Base-by-base conservation (phyloP, 2,113 vertebrate species). In the Mesoclemmys tuberculata region DNA sequence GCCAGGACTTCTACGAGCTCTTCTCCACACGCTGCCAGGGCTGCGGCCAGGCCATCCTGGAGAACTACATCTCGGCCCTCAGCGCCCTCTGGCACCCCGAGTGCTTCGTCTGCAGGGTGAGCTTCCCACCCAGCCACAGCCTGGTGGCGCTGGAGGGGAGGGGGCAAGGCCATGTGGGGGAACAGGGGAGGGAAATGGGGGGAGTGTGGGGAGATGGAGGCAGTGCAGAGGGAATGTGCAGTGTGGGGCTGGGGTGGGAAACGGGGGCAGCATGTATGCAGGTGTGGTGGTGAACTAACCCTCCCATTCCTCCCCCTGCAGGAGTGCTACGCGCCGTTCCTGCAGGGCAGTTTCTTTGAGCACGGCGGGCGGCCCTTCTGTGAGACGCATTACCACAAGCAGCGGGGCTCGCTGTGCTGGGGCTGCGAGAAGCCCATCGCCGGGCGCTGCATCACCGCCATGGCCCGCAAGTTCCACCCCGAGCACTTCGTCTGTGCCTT, bases 51-150 rank as follows among this genome's bases (percentile, higher is more conserved):
- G 98, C 99, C 75, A 99, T 99, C 82, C 97, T 99, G 98, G 99
- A 99, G 96, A 99, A 99, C 97, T 99, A 99, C 98, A 99, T 99
- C 97, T 99, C 99, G 2, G 99, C 99, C 5, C 99, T 99, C 49
- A 99, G 98, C 85, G 98, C 98, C 2, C 98, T 99, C 75, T 99
- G 99, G 99, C 99, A 99, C 95, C 99, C 99, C 0, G 99, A 99
- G 95, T 99, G 99, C 80, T 98, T 98, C 87, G 98, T 98, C 44
- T 98, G 98, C 93, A 83, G 97, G 96, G 98, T 98, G 77, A 90
- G 95, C 31, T 44, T 16, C 10, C 13, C 38, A 1, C 10, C 48
- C 35, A 14, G 21, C 44, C 44, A 26, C 22, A 14, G 24, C 12
- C 13, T 38, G 27, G 68, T 3, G 35, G 19, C 6, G 68, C 38